Base-by-base conservation (phyloP, 2,888 invertebrate species). In the Dasypolia templi region DNA sequence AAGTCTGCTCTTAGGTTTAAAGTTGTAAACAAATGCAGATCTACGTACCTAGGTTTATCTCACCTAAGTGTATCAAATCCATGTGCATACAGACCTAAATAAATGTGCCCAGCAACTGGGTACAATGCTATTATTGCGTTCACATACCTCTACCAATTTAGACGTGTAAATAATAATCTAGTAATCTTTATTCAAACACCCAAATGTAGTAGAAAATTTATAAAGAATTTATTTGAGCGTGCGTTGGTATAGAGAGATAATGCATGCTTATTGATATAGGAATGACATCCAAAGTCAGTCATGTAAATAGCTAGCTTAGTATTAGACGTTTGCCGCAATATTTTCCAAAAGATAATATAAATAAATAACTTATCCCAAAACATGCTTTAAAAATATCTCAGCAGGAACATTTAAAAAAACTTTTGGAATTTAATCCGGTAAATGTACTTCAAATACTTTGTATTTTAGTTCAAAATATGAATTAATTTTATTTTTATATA, bases 401-500 rank as follows among this genome's bases (percentile, higher is more conserved):
- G 14, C 65, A n/a, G 0, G 5, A 46, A 17, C n/a, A n/a, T n/a
- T n/a, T 42, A 26, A 11, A 49, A 39, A 29, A 51, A 14, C 11
- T 64, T 56, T 58, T 51, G 53, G 44, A 63, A 63, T 61, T 29
- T 69, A 71, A 75, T 68, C 66, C 70, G 78, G 70, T 72, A 72
- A 83, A 77, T 72, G 77, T 77, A 85, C 74, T 77, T 59, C 65
- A 61, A 64, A 72, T 63, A 67, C 12, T 62, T 49, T n/a, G 76
- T 83, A 86, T 75, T 82, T 79, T 83, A 84, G 81, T 75, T 84
- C 82, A 84, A 88, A 88, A 87, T 88, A 83, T 87, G 74, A 87
- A 89, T 86, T 85, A 85, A 81, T 88, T 82, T 89, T 93, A 92
- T 94, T 94, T 94, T 92, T 93, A 88, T 92, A 92, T 90, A 90